Evolutionary conservation across 2,113 vertebrate genomes (phyloP).

Genomic region (Accipiter virgatus): DNA sequence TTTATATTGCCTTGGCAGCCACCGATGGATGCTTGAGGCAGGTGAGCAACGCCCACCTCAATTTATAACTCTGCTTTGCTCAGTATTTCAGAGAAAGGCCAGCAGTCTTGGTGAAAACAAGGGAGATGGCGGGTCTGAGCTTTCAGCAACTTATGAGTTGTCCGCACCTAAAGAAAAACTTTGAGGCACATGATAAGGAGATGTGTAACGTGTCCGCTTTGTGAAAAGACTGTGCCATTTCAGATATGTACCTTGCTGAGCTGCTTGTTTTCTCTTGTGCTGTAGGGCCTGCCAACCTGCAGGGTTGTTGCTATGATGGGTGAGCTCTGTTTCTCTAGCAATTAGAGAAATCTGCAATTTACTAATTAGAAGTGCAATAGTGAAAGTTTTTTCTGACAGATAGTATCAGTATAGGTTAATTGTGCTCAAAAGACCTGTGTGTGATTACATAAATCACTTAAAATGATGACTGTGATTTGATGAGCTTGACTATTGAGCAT

Average conservation of each 20-base stretch:
- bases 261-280: not conserved
- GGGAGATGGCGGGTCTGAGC: not conserved
- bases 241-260: not conserved
- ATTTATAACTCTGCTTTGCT: not conserved
- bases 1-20: not conserved
- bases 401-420: not conserved
- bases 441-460: not conserved
- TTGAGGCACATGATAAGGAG: not conserved
- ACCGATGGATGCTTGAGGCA: rapidly evolving
- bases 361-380: not conserved
- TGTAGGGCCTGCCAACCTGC: not conserved
- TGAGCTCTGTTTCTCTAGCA: not conserved
- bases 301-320: not conserved
- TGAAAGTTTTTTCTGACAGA: not conserved
- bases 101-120: not conserved
- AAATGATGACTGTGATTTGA: not conserved
- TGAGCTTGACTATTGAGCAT: not conserved
- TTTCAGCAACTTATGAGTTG: not conserved
- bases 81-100: not conserved
- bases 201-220: not conserved
- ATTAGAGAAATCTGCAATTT: not conserved
- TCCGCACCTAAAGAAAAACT: not conserved
- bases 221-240: not conserved
- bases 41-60: rapidly evolving
- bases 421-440: not conserved